Percentiles rank a stretch among this genome's conserved stretches.
These are phyloP conservation scores for Ophion slaviceki DNA, from an alignment of 2,888 invertebrate species.

Conservation along the genomic window DNA sequence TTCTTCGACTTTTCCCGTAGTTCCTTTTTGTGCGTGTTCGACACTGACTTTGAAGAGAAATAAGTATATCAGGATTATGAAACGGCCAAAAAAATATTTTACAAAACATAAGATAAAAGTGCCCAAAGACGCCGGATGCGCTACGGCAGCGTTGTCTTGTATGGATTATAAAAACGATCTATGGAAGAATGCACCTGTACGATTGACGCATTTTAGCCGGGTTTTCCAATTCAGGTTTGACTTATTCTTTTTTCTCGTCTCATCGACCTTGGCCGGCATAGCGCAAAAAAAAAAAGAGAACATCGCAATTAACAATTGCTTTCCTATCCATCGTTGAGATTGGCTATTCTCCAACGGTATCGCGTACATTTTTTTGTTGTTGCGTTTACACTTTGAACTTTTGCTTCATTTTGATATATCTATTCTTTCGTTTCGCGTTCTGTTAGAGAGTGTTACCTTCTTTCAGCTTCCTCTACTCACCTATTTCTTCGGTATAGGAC, in stretches of 20 bases:
- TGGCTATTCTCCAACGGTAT: constrained; percentile 5
- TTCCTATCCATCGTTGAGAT: constrained; percentile 40
- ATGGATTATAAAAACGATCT: not conserved
- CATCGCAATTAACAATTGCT: constrained; percentile 8
- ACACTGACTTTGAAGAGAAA: constrained; percentile 36
- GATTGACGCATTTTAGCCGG: constrained; percentile 55
- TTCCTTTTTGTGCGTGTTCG: constrained; percentile 18
- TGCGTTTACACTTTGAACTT: not conserved
- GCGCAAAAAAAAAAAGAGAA: constrained; percentile 21
- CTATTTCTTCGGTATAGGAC: constrained; percentile 82
- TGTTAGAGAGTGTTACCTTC: constrained; percentile 80
- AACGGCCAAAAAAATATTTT: not conserved
- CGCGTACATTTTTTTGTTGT: constrained; percentile 30
- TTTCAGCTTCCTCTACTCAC: constrained; percentile 82
- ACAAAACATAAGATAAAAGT: not conserved
- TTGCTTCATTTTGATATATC: constrained; percentile 18
- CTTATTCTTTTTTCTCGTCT: constrained; percentile 43
- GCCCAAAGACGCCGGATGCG: constrained; percentile 57
- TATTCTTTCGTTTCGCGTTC: constrained; percentile 62
- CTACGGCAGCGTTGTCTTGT: constrained; percentile 39
- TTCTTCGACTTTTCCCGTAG: constrained; percentile 29
- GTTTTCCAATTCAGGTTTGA: constrained; percentile 60
- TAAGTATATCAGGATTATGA: constrained; percentile 36
- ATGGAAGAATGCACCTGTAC: constrained; percentile 48
- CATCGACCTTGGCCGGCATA: not conserved